Evolutionary conservation across 2,888 invertebrate genomes (phyloP).

Genomic region (Coecobrya sp.): DNA sequence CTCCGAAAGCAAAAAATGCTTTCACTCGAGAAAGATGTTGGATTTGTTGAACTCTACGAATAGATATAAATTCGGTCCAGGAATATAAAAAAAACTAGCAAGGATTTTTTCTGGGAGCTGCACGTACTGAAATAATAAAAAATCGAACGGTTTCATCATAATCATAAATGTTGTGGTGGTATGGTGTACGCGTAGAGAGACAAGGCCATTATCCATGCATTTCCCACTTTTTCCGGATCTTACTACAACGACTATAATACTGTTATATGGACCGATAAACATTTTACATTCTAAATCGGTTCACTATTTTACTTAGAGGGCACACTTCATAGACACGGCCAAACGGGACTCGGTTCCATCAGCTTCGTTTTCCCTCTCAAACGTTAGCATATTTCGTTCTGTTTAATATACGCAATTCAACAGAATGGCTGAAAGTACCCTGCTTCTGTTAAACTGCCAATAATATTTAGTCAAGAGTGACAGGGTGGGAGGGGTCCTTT

Average conservation of each 20-base stretch:
- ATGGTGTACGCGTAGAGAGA: neutral
- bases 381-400: too few species aligned
- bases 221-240: constrained; percentile 8
- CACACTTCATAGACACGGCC: neutral
- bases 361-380: too few species aligned
- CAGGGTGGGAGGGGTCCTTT: neutral
- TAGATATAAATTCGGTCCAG: neutral
- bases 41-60: neutral
- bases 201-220: constrained; percentile 25
- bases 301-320: neutral
- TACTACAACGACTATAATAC: neutral
- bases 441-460: neutral
- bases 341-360: too few species aligned
- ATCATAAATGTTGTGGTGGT: constrained; percentile 33
- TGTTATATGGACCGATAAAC: constrained; percentile 2
- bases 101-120: neutral
- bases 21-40: neutral
- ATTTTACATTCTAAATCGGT: constrained; percentile 3
- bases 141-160: constrained; percentile 15
- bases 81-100: neutral
- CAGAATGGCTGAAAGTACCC: neutral
- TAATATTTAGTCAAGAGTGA: neutral
- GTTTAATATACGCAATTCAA: too few species aligned
- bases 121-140: constrained; percentile 2
- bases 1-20: constrained; percentile 14